A percentile compares a stretch with the other conserved stretches of the same genome.
These are phyloP conservation scores for Diplolepis rosae DNA, from an alignment of 2,888 invertebrate species.

Conservation along the genomic window DNA sequence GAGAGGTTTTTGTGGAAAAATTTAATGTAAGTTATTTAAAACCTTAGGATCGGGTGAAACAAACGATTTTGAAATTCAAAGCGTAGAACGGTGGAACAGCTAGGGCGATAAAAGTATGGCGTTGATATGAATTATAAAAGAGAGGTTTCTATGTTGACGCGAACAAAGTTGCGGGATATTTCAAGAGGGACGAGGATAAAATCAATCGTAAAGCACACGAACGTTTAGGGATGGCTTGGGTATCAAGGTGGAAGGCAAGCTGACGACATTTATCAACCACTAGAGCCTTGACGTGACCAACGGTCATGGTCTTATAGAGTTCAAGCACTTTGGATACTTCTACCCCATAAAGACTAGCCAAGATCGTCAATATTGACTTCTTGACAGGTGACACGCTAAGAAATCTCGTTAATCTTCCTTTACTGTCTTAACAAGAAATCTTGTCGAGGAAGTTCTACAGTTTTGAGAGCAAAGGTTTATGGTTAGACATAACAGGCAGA, in stretches of 20 bases:
- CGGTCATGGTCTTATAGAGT: neutral
- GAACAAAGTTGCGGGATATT: slow-evolving; percentile 10
- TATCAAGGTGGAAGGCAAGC: slow-evolving; percentile 8
- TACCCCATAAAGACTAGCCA: neutral
- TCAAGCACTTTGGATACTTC: neutral
- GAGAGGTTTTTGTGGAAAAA: too few relatives aligned
- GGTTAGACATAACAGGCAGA: neutral
- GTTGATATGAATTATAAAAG: slow-evolving; percentile 18
- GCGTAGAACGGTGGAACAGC: neutral
- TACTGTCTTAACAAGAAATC: neutral
- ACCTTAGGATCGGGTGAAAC: neutral
- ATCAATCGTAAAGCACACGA: slow-evolving; percentile 27
- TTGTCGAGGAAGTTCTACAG: neutral
- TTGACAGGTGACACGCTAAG: neutral
- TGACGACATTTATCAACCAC: slow-evolving; percentile 19
- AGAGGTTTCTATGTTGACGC: slow-evolving; percentile 5
- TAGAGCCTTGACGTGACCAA: slow-evolving; percentile 11
- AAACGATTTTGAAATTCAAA: neutral
- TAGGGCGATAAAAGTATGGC: neutral
- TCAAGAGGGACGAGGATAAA: slow-evolving; percentile 13
- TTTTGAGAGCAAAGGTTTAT: too few relatives aligned
- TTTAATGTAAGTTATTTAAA: too few relatives aligned
- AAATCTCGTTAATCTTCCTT: slow-evolving; percentile 12
- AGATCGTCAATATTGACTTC: slow-evolving; percentile 21
- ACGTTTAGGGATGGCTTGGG: neutral